A percentile compares a stretch with the other conserved stretches of the same genome.
These are phyloP conservation scores for Malurus leucopterus DNA, from an alignment of 2,797 vertebrate species.

Conservation along the genomic window DNA sequence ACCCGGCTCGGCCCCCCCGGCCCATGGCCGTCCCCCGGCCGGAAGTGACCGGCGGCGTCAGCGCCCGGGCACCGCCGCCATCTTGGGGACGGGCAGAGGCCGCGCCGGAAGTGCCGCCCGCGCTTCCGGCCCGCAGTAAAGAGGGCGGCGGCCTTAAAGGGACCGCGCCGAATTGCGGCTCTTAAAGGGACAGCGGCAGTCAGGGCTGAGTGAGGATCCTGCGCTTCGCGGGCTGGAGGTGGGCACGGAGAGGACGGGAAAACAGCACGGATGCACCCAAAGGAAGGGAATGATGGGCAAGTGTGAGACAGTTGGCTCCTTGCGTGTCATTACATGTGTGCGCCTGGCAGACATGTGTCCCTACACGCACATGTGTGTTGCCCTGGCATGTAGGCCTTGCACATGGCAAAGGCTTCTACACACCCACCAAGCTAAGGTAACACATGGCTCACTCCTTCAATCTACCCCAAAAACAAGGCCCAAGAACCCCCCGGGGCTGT, in stretches of 20 bases:
- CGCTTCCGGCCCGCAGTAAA: background rate
- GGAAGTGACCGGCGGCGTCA: background rate
- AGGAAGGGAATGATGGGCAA: background rate
- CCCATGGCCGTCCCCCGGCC: background rate
- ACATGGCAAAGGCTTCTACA: no score
- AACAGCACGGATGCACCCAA: background rate
- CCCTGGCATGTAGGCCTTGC: background rate
- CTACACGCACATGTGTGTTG: rapidly evolving
- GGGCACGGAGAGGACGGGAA: background rate
- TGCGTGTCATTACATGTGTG: rapidly evolving
- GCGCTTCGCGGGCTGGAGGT: background rate
- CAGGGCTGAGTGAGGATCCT: rapidly evolving
- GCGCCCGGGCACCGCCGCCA: background rate
- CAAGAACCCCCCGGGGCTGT: rapidly evolving
- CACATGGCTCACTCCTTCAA: no score
- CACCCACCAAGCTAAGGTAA: no score
- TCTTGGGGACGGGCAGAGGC: slow-evolving; percentile 19
- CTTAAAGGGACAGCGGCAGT: background rate
- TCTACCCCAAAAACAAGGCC: no score
- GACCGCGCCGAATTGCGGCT: rapidly evolving
- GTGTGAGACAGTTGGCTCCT: background rate
- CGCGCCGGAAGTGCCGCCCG: rapidly evolving
- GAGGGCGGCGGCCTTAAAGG: background rate
- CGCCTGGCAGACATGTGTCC: rapidly evolving
- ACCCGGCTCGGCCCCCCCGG: background rate